A percentile compares a stretch with the other conserved stretches of the same genome.
phyloP scores from a whole-genome alignment of 1,140 invertebrate genomes.

The Drosophila kohkoa region DNA sequence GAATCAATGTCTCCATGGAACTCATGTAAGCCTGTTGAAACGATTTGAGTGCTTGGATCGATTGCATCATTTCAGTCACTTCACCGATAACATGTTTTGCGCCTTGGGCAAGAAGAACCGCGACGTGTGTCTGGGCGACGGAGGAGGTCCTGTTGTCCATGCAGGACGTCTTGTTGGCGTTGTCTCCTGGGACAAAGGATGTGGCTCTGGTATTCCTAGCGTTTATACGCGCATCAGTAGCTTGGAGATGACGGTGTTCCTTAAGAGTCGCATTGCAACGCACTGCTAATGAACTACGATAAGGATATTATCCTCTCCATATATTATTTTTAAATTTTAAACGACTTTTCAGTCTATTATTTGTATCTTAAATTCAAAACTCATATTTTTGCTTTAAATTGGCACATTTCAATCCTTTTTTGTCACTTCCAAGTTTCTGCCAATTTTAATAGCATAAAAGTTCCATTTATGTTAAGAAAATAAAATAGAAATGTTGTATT shows the following conservation, averaged over 20 bases:
- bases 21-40: conserved; percentile 23
- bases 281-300: conserved; percentile 30
- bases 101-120: conserved; percentile 64
- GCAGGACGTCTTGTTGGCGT: conserved; percentile 70
- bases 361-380: too few species aligned
- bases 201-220: conserved; percentile 85
- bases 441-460: too few species aligned
- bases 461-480: too few species aligned
- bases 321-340: too few species aligned
- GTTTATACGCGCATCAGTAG: conserved; percentile 85
- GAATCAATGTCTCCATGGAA: conserved; percentile 56
- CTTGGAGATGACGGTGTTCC: conserved; percentile 23
- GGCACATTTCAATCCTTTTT: too few species aligned
- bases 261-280: conserved; percentile 26
- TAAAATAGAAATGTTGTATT: too few species aligned
- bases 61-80: not conserved
- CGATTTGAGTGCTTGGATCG: conserved; percentile 12
- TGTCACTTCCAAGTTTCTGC: too few species aligned
- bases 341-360: too few species aligned
- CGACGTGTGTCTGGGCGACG: conserved; percentile 68
- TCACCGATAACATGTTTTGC: conserved; percentile 84
- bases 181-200: conserved; percentile 87
- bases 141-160: conserved; percentile 58
- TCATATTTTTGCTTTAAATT: too few species aligned
- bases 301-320: too few species aligned